Base-by-base conservation (phyloP, 2,888 invertebrate genomes). In the Trypoxylon attenuatum region DNA sequence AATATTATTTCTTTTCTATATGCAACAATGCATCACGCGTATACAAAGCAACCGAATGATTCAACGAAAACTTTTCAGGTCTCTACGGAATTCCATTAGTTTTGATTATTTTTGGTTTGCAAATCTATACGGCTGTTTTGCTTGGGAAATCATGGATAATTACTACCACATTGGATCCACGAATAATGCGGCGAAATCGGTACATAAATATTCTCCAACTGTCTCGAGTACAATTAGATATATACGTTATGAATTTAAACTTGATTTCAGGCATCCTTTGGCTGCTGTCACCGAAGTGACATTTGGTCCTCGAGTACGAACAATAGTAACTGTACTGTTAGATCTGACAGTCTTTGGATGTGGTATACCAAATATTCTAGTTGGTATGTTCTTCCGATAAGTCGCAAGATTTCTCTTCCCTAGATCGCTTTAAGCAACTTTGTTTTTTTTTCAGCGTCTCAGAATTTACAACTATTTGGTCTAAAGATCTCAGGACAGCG, bases 61-160 rank as follows among this genome's bases (percentile, higher is more conserved):
- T 0, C 1, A n/a, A 5, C 2, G 21, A 3, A 13, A n/a, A 33
- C 2, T 42, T 84, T 83, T 63, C 69, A 94, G 94, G 94, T 49
- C 88, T 91, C 72, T 91, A 92, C 70, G 95, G 94, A 0, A 88
- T 94, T 23, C 91, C 94, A 0, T 79, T 95, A 65, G 91, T 94
- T 39, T 69, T 92, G 23, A 80, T 90, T 1, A 91, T 95, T 41
- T 90, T 94, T 65, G 88, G 90, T 0, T 84, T 93, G 45, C 94
- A 95, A 89, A 89, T 95, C 50, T 96, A 95, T 83, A 95, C 96
- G 0, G 95, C 96, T 0, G 90, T 91, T 25, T 87, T 96, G 33
- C 89, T 96, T 15, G 95, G 95, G 0, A 90, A 91, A 75, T 92
- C 94, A 84, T 96, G 96, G 96, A 88, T 92, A 0, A 91, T 96